Base-by-base conservation (phyloP, 1,140 invertebrate genomes). In the Chrysoperla carnea region DNA sequence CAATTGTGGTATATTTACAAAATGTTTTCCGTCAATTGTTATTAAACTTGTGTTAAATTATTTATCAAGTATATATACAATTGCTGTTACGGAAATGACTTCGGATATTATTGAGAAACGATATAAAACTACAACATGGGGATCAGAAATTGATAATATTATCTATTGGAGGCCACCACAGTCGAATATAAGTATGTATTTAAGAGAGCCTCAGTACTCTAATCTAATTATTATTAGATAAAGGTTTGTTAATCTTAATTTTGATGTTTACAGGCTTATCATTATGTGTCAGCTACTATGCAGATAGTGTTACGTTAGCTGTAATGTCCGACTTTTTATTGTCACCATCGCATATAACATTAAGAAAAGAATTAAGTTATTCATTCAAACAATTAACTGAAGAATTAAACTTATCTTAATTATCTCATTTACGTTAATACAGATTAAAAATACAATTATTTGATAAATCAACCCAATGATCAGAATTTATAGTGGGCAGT, bases 81-180 rank as follows among this genome's bases (percentile, higher is more conserved):
- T 86, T 2, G 75, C 73, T 8, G 66, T 84, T 29, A 81, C 80
- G 0, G 76, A 84, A 53, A 70, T 84, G 50, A 69, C 54, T 52
- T 69, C 60, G 17, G 52, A 61, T 12, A 52, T 59, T 8, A 54
- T 60, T 17, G 50, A 54, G 6, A 59, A 54, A 6, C 56, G 65
- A 23, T 62, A 50, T 0, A 45, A 46, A 11, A 57, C 56, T 15
- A 68, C 73, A n/a, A 46, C 75, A 6, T 81, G 80, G 67, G 76
- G 81, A 1, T 75, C 83, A 37, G 66, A 70, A 29, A 67, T 85
- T 0, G 67, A 71, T 13, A 68, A 69, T 44, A 69, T 78, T 0
- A 57, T 85, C n/a, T 81, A 79, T 47, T 85, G 81, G 73, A 67
- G 78, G 48, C 81, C 83, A 23, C 79, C 80, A 4, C 82, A 84